A percentile compares a stretch with the other conserved stretches of the same genome.
Evolutionary conservation across 2,888 invertebrate species (phyloP).

Genomic region (Norana najaformis): DNA sequence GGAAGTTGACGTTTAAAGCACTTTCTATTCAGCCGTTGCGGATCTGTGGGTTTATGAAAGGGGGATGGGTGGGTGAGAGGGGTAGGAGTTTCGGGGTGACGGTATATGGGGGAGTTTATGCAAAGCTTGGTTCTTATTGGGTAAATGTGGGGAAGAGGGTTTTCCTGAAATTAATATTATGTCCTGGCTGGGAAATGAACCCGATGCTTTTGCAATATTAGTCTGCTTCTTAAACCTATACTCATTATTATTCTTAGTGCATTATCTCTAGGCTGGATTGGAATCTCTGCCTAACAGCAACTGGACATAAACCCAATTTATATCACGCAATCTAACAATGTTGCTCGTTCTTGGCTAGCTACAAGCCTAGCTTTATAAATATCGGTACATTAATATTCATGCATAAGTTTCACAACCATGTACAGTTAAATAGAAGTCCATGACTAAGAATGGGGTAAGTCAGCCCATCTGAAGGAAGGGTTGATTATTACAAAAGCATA

Average conservation of each 20-base stretch:
- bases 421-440: not conserved
- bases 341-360: not conserved
- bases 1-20: not conserved
- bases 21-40: not conserved
- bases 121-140: not conserved
- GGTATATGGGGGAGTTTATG: not conserved
- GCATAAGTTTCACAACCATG: not conserved
- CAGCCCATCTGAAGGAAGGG: not conserved
- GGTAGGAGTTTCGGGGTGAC: not conserved
- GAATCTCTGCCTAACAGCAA: too few species aligned
- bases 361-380: not conserved
- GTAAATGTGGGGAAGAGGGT: not conserved
- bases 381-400: too few species aligned
- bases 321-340: not conserved
- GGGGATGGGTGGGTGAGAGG: not conserved
- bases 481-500: not conserved
- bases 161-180: not conserved
- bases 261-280: too few species aligned
- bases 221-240: too few species aligned
- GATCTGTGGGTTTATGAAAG: not conserved
- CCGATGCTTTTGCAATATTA: too few species aligned
- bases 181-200: too few species aligned
- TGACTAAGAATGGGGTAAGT: not conserved
- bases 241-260: too few species aligned
- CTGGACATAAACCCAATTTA: not conserved